These are phyloP conservation scores for Acipenser ruthenus DNA, from an alignment of 2,797 vertebrate species.

Conservation along the genomic window DNA sequence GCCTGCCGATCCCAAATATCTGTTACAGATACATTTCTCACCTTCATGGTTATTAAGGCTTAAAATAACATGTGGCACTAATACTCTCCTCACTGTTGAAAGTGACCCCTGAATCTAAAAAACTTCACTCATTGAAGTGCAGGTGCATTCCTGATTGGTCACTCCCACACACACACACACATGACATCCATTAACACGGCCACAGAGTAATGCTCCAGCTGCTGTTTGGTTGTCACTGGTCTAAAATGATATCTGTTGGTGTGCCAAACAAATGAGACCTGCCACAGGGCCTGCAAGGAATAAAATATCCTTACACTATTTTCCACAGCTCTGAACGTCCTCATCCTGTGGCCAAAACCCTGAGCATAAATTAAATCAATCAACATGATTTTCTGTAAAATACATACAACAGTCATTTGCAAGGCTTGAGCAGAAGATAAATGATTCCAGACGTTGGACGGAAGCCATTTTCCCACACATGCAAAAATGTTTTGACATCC, in stretches of 20 bases:
- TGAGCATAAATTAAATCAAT: slow-evolving; percentile 63
- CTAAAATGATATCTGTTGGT: slow-evolving; percentile 22
- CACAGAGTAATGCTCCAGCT: slow-evolving; percentile 13
- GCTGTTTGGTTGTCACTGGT: slow-evolving; percentile 16
- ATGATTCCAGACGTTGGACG: slow-evolving; percentile 79
- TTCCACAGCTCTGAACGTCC: slow-evolving; percentile 27
- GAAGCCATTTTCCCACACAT: slow-evolving; percentile 82
- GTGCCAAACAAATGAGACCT: slow-evolving; percentile 35
- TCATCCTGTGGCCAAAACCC: slow-evolving; percentile 34
- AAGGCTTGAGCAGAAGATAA: slow-evolving; percentile 65
- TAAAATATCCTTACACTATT: slow-evolving; percentile 35
- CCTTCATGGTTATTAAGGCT: background rate
- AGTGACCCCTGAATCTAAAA: slow-evolving; percentile 15
- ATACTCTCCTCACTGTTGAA: slow-evolving; percentile 7
- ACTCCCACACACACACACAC: slow-evolving; percentile 19
- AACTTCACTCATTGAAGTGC: slow-evolving; percentile 26
- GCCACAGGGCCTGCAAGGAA: slow-evolving; percentile 7
- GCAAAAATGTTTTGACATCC: slow-evolving; percentile 77
- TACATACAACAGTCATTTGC: slow-evolving; percentile 64
- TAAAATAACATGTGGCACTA: background rate
- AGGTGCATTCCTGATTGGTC: slow-evolving; percentile 28
- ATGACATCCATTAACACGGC: slow-evolving; percentile 22
- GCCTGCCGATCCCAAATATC: background rate
- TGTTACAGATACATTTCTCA: background rate
- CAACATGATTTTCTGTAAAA: slow-evolving; percentile 65